Base-by-base conservation (phyloP, 2,113 vertebrate genomes). In the Vireo altiloquus region DNA sequence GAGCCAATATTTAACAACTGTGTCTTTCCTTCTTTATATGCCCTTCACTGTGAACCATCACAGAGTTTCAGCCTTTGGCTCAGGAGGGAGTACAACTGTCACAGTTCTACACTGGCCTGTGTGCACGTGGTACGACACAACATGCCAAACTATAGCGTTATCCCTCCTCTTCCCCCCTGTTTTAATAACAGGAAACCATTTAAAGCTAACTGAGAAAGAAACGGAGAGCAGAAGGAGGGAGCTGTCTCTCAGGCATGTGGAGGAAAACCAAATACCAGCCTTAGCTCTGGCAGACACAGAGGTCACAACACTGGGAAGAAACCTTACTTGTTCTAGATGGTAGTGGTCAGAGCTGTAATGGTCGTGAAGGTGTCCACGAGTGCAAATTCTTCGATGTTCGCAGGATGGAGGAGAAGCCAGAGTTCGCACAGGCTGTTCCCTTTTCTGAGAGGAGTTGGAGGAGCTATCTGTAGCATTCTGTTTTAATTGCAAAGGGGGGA, bases 271-370 rank as follows among this genome's bases (percentile, higher is more conserved):
- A 66, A 39, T 25, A 68, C 5, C 1, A 11, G 27, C 17, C 66
- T 42, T 31, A 52, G 76, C 40, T 66, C 54, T 13, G 39, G 49
- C 57, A 79, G 70, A 82, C 42, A 69, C 7, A 75, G 52, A 42
- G 21, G 42, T 9, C 27, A 37, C 15, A 77, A 82, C 30, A 31
- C n/a, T 15, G 30, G 47, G 35, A 56, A 56, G 76, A 66, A 42
- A 15, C 25, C 98, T 97, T 93, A 99, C 99, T 98, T 99, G 99
- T 96, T 99, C 99, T 80, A 98, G 97, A 93, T 98, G 98, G 97
- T 99, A 99, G 98, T 98, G 98, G 97, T 99, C 99, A 47, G 98
- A 94, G 92, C 98, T 98, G 89, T 99, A 99, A 44, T 98, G 98
- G 95, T 99, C 99, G 1, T 98, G 98, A 91, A 98, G 95, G 95